These are phyloP conservation scores for Ceyx melanurus DNA, from an alignment of 2,113 vertebrate species.

Conservation along the genomic window DNA sequence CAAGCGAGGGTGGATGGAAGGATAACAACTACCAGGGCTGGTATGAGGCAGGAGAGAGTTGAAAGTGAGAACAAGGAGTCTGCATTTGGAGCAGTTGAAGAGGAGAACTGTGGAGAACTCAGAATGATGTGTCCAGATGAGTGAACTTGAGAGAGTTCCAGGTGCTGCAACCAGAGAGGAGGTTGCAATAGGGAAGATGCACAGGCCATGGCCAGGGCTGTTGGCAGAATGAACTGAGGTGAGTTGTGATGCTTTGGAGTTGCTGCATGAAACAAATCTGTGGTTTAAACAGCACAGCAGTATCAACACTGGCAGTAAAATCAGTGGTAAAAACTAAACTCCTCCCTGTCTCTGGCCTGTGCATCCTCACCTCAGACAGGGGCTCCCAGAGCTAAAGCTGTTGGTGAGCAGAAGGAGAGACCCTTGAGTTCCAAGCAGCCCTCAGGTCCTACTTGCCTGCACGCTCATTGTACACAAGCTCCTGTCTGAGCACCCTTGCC, in stretches of 20 bases:
- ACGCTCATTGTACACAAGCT: fast-evolving
- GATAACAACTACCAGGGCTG: neutral
- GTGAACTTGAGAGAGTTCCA: neutral
- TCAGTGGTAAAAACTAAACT: neutral
- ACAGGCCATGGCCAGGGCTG: neutral
- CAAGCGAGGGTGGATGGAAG: neutral
- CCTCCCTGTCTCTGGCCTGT: neutral
- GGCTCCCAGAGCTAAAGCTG: neutral
- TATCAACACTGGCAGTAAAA: neutral
- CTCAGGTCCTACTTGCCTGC: neutral
- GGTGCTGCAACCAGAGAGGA: neutral
- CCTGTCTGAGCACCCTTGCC: neutral
- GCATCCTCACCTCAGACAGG: neutral
- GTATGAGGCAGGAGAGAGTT: neutral
- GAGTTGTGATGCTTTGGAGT: neutral
- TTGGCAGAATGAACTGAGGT: neutral
- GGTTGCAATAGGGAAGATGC: neutral
- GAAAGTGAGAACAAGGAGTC: neutral
- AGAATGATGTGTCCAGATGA: neutral
- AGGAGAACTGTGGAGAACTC: neutral
- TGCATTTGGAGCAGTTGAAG: neutral
- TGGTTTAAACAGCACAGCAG: neutral
- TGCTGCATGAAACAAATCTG: neutral
- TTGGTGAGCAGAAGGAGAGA: neutral
- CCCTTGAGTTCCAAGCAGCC: neutral